These are phyloP conservation scores for Thymelicus acteon DNA, from an alignment of 2,888 invertebrate genomes.

Conservation along the genomic window DNA sequence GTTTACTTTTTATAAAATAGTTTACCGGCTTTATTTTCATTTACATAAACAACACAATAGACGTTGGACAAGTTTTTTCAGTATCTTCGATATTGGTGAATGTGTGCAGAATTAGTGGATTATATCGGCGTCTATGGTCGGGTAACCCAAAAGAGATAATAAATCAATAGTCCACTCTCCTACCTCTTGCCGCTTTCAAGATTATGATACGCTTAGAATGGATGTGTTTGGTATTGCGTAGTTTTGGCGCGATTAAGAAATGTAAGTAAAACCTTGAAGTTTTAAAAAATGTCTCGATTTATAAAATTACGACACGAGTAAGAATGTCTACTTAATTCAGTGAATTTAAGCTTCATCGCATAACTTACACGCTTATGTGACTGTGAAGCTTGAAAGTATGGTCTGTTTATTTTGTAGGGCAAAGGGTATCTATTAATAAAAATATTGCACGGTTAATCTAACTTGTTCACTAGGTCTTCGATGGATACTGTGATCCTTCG, in stretches of 20 bases:
- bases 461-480: slow-evolving; percentile 60
- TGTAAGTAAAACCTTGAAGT: not conserved
- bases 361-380: slow-evolving; percentile 71
- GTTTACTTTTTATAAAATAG: not conserved
- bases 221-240: not conserved
- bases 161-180: slow-evolving; percentile 61
- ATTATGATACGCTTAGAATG: slow-evolving; percentile 1
- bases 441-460: slow-evolving; percentile 73
- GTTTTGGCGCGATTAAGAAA: not conserved
- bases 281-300: not conserved
- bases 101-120: not conserved
- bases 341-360: slow-evolving; percentile 64
- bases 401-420: slow-evolving; percentile 78
- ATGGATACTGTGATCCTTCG: slow-evolving; percentile 62
- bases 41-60: not conserved
- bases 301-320: not conserved
- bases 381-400: slow-evolving; percentile 70
- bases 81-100: not conserved
- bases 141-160: slow-evolving; percentile 54
- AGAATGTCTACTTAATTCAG: not conserved
- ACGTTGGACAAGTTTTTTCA: not conserved
- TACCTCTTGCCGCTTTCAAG: slow-evolving; percentile 49
- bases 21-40: slow-evolving; percentile 6
- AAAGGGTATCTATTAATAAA: slow-evolving; percentile 76
- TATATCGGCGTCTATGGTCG: slow-evolving; percentile 50